Percentiles rank a stretch among this genome's conserved stretches.
phyloP scores from a whole-genome alignment of 2,888 invertebrate species.

The Eretmocerus hayati region DNA sequence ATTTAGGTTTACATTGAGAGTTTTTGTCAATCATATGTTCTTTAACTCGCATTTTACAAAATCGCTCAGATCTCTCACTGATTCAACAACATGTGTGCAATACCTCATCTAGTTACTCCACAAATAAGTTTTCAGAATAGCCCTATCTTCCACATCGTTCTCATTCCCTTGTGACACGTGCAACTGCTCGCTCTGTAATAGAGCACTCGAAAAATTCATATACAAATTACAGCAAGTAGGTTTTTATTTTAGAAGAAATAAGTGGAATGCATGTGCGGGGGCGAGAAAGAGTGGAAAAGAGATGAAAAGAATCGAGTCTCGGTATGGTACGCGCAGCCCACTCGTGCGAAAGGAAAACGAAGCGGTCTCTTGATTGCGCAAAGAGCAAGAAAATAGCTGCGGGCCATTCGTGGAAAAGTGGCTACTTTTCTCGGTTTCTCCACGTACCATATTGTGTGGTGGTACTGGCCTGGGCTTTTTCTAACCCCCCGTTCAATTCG shows the following conservation, averaged over 20 bases:
- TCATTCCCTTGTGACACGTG: no score
- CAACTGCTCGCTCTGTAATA: not conserved
- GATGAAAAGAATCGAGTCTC: no score
- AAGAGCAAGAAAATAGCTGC: slow-evolving; percentile 23
- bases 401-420: slow-evolving; percentile 25
- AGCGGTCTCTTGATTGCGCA: slow-evolving; percentile 7
- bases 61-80: no score
- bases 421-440: slow-evolving; percentile 17
- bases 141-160: no score
- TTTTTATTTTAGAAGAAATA: slow-evolving; percentile 7
- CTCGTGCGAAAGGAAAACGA: slow-evolving; percentile 4
- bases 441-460: not conserved
- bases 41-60: no score
- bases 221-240: slow-evolving; percentile 5
- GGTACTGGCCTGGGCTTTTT: no score
- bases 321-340: not conserved
- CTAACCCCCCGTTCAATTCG: slow-evolving; percentile 11
- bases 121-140: no score
- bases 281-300: no score
- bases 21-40: no score
- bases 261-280: not conserved
- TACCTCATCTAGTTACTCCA: no score
- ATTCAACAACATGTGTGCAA: no score
- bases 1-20: no score
- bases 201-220: slow-evolving; percentile 15